These are phyloP conservation scores for Semnornis frantzii DNA, from an alignment of 2,113 vertebrate species.

Conservation along the genomic window DNA sequence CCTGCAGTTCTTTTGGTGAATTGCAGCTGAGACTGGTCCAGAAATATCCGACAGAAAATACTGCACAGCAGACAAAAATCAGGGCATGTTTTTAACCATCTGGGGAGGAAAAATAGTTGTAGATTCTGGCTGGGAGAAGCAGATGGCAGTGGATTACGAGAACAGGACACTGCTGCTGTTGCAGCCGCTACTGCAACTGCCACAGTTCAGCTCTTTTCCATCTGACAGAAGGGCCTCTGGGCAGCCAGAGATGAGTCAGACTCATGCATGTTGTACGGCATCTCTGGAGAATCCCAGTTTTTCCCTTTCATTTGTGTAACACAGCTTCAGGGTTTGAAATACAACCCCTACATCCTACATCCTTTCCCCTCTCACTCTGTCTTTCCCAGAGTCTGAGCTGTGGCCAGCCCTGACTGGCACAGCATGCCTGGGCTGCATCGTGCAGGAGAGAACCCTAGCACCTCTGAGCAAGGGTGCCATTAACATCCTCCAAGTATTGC, in stretches of 20 bases:
- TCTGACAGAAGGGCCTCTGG: constrained; percentile 59
- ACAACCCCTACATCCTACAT: neutral
- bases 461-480: neutral
- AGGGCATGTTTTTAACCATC: constrained; percentile 2
- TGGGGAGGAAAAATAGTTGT: neutral
- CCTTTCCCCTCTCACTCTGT: neutral
- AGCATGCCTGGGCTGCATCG: accelerated
- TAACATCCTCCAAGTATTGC: neutral
- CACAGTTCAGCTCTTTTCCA: constrained; percentile 29
- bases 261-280: neutral
- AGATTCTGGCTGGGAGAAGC: constrained; percentile 34
- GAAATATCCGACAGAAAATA: neutral
- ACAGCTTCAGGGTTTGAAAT: neutral
- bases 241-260: constrained; percentile 57
- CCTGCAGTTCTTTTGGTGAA: neutral
- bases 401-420: accelerated
- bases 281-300: constrained; percentile 27
- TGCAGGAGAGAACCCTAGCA: neutral
- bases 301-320: neutral
- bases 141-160: constrained; percentile 49
- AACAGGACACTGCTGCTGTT: constrained; percentile 38
- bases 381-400: neutral
- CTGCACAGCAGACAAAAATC: neutral
- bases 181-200: constrained; percentile 44
- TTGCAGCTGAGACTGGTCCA: neutral